A percentile compares a stretch with the other conserved stretches of the same genome.
These are phyloP conservation scores for Orthonyx spaldingii DNA, from an alignment of 2,113 vertebrate genomes.

Conservation along the genomic window DNA sequence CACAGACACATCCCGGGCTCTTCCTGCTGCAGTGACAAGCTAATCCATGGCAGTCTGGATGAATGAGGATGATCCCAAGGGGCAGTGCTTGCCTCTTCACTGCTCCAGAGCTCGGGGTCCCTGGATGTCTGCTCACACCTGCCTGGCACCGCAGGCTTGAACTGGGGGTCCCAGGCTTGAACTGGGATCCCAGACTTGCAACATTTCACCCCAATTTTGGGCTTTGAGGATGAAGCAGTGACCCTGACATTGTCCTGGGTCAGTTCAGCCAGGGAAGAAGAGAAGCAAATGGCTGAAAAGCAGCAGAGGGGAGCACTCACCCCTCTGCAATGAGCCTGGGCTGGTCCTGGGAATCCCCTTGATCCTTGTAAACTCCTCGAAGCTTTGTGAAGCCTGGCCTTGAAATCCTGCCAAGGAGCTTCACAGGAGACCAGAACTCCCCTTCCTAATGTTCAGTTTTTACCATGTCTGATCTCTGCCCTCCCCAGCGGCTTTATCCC, in stretches of 20 bases:
- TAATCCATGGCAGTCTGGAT: not conserved
- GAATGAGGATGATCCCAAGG: not conserved
- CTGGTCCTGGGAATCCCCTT: not conserved
- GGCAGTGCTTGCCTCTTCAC: not conserved
- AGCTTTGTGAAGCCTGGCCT: not conserved
- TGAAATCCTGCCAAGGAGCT: not conserved
- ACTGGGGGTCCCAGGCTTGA: not conserved
- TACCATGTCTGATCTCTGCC: not conserved
- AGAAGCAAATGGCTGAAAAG: not conserved
- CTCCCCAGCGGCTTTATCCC: not conserved
- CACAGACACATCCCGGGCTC: not conserved
- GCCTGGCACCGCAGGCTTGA: not conserved
- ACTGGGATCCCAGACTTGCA: not conserved
- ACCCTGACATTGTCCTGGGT: not conserved
- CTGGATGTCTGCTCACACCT: not conserved
- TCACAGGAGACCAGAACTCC: not conserved
- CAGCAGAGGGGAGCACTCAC: not conserved
- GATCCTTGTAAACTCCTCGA: not conserved
- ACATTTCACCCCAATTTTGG: fast-evolving
- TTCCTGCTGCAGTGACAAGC: not conserved
- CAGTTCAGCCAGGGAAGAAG: not conserved
- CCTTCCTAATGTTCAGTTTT: not conserved
- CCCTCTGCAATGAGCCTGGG: not conserved
- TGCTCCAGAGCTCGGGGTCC: not conserved
- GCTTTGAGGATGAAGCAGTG: not conserved